Percentiles rank a stretch among this genome's conserved stretches.
Conservation (phyloP, 1,140 invertebrate genomes). For the Agrypnia vestita region DNA sequence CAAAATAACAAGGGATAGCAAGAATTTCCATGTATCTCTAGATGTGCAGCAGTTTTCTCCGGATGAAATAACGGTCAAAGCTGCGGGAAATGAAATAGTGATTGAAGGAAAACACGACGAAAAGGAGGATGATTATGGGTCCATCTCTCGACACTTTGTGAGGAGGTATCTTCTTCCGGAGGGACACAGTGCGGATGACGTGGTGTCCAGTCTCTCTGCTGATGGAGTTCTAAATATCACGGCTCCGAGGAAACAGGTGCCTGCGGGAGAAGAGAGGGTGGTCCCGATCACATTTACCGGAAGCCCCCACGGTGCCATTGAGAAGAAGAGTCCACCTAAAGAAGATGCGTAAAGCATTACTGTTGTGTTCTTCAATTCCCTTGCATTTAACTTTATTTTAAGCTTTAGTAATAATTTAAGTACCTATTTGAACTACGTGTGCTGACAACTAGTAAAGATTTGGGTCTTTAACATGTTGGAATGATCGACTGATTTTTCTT, state of each 20-base stretch:
- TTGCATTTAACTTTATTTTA: neutral
- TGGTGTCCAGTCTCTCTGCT: constrained; percentile 80
- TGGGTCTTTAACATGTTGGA: too few relatives aligned
- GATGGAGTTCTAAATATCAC: constrained; percentile 82
- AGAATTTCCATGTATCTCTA: constrained; percentile 80
- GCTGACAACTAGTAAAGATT: too few relatives aligned
- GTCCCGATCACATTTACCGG: constrained; percentile 68
- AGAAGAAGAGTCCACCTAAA: neutral
- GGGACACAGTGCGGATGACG: constrained; percentile 76
- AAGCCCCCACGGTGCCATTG: neutral
- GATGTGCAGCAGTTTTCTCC: constrained; percentile 91
- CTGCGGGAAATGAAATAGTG: constrained; percentile 79
- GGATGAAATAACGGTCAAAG: constrained; percentile 88
- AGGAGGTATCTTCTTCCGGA: constrained; percentile 81
- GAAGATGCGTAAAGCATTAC: too few relatives aligned
- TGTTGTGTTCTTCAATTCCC: neutral
- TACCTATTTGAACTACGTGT: too few relatives aligned
- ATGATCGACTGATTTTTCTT: neutral
- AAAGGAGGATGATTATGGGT: constrained; percentile 83
- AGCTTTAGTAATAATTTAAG: neutral
- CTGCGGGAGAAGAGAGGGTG: constrained; percentile 64
- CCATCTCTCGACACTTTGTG: constrained; percentile 82
- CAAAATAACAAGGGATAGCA: constrained; percentile 70
- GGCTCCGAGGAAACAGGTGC: constrained; percentile 71
- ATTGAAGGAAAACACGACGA: constrained; percentile 86